phyloP scores from a whole-genome alignment of 2,113 vertebrate species.

The Sialia sialis region DNA sequence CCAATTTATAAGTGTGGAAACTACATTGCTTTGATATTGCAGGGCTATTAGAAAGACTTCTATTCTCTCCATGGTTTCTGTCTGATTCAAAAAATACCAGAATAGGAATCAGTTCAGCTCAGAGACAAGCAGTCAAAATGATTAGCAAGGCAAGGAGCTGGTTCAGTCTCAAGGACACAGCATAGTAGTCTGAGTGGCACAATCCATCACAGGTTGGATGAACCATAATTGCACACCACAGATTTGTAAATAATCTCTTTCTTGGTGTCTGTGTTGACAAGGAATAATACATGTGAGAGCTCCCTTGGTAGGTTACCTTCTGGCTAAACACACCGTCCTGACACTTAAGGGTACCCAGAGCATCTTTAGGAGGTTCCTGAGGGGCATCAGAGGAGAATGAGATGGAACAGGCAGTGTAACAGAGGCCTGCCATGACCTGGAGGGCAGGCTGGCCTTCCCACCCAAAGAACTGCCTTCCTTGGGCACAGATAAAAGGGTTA shows the following conservation, averaged over 20 bases:
- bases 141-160: constrained; percentile 17
- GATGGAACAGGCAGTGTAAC: neutral
- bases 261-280: neutral
- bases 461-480: neutral
- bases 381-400: neutral
- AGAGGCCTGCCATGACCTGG: neutral
- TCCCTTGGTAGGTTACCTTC: constrained; percentile 7
- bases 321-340: neutral
- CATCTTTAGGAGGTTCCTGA: neutral
- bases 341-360: neutral
- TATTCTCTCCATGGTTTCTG: neutral
- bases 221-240: constrained; percentile 26
- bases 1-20: neutral
- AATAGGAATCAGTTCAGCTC: neutral
- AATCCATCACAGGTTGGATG: constrained; percentile 27
- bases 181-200: neutral
- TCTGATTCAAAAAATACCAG: neutral
- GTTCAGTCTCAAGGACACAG: constrained; percentile 29
- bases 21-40: neutral
- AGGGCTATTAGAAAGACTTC: neutral
- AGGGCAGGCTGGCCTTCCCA: neutral
- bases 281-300: neutral
- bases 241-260: constrained; percentile 51
- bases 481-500: neutral
- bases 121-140: neutral